A percentile compares a stretch with the other conserved stretches of the same genome.
Conservation (phyloP, 2,113 vertebrate genomes). For the Trematomus loennbergii region DNA sequence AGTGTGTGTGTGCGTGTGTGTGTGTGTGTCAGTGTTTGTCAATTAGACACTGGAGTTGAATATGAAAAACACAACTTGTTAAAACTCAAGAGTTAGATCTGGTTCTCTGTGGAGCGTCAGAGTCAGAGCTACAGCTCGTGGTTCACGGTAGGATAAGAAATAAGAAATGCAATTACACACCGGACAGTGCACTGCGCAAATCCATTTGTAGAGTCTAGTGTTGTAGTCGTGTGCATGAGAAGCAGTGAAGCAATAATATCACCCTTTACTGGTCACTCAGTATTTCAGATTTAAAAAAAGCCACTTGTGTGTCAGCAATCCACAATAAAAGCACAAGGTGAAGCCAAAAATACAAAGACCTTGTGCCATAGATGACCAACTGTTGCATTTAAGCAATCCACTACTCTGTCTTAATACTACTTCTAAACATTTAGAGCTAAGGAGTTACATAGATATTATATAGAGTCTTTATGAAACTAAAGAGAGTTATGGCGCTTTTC, state of each 20-base stretch:
- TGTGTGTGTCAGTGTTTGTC: slow-evolving; percentile 43
- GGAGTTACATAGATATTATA: slow-evolving; percentile 28
- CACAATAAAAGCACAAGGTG: slow-evolving; percentile 48
- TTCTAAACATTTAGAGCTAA: neutral
- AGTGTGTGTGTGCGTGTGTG: slow-evolving; percentile 32
- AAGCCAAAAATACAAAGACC: slow-evolving; percentile 2
- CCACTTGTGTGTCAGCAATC: slow-evolving; percentile 45
- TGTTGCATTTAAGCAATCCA: slow-evolving; percentile 28
- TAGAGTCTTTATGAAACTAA: slow-evolving; percentile 29
- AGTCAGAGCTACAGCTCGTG: no score
- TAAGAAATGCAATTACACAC: slow-evolving; percentile 58
- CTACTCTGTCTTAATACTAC: slow-evolving; percentile 23
- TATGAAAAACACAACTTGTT: slow-evolving; percentile 43
- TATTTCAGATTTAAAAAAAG: slow-evolving; percentile 50
- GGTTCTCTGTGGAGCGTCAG: no score
- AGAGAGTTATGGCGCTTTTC: neutral
- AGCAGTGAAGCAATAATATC: slow-evolving; percentile 78
- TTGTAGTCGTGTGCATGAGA: slow-evolving; percentile 72
- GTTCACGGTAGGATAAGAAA: slow-evolving; percentile 58
- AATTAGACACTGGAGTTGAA: slow-evolving; percentile 49
- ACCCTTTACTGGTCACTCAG: slow-evolving; percentile 50
- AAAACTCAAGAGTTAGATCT: neutral
- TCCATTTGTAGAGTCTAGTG: slow-evolving; percentile 56
- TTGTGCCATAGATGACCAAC: slow-evolving; percentile 55
- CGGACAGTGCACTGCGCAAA: slow-evolving; percentile 54